phyloP scores from a whole-genome alignment of 2,888 invertebrate species.

The Acleris laterana region DNA sequence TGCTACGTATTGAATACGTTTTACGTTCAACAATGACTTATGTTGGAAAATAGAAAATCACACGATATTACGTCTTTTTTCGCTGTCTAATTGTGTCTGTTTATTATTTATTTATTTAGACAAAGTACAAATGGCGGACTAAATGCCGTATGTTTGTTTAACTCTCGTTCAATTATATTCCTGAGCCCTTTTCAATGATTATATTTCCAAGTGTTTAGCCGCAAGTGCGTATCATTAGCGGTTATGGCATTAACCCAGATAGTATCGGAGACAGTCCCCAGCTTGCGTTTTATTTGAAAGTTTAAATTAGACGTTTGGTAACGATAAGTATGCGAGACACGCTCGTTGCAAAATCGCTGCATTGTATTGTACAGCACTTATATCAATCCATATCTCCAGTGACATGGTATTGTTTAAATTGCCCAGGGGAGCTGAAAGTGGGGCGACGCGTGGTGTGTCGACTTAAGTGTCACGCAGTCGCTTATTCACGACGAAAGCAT shows the following conservation, averaged over 20 bases:
- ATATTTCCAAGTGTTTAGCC: constrained; percentile 13
- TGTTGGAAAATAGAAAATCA: too few relatives aligned
- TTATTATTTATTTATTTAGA: too few relatives aligned
- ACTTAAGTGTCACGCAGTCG: constrained; percentile 44
- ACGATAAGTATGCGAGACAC: constrained; percentile 37
- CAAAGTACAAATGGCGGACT: too few relatives aligned
- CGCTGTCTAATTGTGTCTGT: too few relatives aligned
- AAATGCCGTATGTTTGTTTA: constrained; percentile 40
- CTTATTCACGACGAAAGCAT: constrained; percentile 34
- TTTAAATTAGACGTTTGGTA: constrained; percentile 34
- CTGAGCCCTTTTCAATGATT: constrained; percentile 7
- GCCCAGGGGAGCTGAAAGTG: constrained; percentile 40
- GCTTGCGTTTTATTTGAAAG: constrained; percentile 34
- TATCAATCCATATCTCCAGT: constrained; percentile 39
- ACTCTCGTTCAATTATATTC: neutral
- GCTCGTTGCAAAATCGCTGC: constrained; percentile 43
- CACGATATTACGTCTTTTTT: too few relatives aligned
- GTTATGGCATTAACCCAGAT: constrained; percentile 49
- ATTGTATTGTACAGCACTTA: constrained; percentile 42
- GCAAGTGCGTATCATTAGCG: constrained; percentile 42
- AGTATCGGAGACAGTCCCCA: constrained; percentile 40
- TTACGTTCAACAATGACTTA: too few relatives aligned
- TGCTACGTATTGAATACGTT: too few relatives aligned
- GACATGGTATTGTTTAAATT: constrained; percentile 48
- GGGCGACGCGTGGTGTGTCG: constrained; percentile 42